Evolutionary conservation across 1,140 invertebrate species (phyloP).

Genomic region (Atta cephalotes): DNA sequence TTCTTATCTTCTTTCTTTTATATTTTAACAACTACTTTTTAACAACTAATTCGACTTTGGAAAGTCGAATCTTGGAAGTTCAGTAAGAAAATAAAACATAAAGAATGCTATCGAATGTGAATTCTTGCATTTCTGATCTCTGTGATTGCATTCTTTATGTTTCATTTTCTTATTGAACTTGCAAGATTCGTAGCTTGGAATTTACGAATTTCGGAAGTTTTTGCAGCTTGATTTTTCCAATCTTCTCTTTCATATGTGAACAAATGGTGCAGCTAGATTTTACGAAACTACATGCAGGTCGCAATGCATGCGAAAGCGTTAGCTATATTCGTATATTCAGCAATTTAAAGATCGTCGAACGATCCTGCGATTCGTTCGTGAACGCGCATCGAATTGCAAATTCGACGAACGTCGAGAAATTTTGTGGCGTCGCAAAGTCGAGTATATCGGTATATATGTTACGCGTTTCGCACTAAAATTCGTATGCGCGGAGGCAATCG

Average conservation of each 20-base stretch:
- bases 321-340: slow-evolving; percentile 8
- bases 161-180: slow-evolving; percentile 18
- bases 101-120: too few species aligned
- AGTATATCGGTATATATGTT: background rate
- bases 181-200: background rate
- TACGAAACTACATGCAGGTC: background rate
- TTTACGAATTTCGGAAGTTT: background rate
- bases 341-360: slow-evolving; percentile 6
- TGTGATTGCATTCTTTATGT: background rate
- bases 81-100: too few species aligned
- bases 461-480: slow-evolving; percentile 5
- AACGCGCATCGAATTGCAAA: slow-evolving; percentile 63
- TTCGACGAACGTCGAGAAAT: slow-evolving; percentile 17
- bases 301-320: slow-evolving; percentile 13
- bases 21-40: background rate
- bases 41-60: background rate
- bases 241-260: background rate
- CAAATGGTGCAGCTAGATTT: background rate
- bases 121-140: background rate
- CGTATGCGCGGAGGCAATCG: slow-evolving; percentile 12
- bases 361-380: slow-evolving; percentile 14
- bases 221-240: background rate
- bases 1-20: background rate
- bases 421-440: slow-evolving; percentile 34
- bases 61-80: background rate